Evolutionary conservation across 2,113 vertebrate genomes (phyloP).

Genomic region (Oryctolagus cuniculus): DNA sequence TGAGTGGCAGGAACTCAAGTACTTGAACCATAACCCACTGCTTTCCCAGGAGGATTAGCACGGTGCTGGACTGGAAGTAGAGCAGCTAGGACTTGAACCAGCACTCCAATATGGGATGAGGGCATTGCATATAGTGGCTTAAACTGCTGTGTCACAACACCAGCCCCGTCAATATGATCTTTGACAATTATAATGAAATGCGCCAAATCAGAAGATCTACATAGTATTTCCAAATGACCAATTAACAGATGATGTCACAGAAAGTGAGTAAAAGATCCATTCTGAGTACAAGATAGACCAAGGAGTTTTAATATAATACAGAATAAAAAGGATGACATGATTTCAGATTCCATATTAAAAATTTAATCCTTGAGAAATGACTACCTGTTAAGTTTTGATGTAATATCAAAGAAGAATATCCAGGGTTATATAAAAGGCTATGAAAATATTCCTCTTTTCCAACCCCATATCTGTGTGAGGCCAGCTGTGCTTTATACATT

Average conservation of each 20-base stretch:
- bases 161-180: not conserved
- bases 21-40: no score
- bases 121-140: no score
- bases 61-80: no score
- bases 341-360: not conserved
- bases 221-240: not conserved
- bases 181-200: not conserved
- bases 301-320: not conserved
- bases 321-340: not conserved
- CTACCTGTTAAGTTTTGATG: not conserved
- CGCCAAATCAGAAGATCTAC: not conserved
- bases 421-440: not conserved
- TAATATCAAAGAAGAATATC: conserved; percentile 47
- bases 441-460: conserved; percentile 18
- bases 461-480: not conserved
- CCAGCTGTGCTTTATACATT: not conserved
- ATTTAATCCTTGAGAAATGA: not conserved
- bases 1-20: no score
- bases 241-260: not conserved
- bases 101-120: no score
- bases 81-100: no score
- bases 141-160: no score
- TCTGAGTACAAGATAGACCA: not conserved
- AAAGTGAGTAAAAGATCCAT: not conserved
- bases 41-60: no score